Percentiles rank a stretch among this genome's conserved stretches.
Evolutionary conservation across 2,797 vertebrate genomes (phyloP).

Genomic region (Rhodeus uyekii): DNA sequence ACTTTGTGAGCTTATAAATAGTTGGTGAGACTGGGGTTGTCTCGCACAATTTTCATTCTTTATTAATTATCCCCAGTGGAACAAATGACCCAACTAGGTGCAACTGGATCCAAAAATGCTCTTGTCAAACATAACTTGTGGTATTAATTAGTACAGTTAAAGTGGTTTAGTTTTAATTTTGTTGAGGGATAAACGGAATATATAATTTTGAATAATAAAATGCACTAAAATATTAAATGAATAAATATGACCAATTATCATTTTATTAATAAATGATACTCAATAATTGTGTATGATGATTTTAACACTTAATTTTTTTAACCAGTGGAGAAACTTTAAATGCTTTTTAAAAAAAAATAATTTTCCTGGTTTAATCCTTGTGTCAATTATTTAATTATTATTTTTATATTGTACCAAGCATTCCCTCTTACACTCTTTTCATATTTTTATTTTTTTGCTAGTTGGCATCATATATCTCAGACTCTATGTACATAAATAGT

Average conservation of each 20-base stretch:
- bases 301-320: too few relatives aligned
- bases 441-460: not conserved
- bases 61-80: not conserved
- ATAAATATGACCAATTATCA: too few relatives aligned
- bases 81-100: not conserved
- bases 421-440: not conserved
- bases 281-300: too few relatives aligned
- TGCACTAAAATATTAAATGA: too few relatives aligned
- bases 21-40: not conserved
- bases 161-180: not conserved
- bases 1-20: conserved; percentile 13
- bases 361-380: too few relatives aligned
- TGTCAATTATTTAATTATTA: too few relatives aligned
- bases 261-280: too few relatives aligned
- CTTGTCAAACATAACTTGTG: not conserved
- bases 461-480: not conserved
- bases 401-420: too few relatives aligned
- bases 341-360: too few relatives aligned
- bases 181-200: not conserved
- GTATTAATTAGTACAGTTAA: not conserved
- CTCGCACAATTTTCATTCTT: not conserved
- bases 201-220: too few relatives aligned
- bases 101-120: not conserved
- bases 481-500: not conserved
- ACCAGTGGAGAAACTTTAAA: too few relatives aligned